Base-by-base conservation (phyloP, 1,140 invertebrate genomes). In the Leptonema lineaticorne region DNA sequence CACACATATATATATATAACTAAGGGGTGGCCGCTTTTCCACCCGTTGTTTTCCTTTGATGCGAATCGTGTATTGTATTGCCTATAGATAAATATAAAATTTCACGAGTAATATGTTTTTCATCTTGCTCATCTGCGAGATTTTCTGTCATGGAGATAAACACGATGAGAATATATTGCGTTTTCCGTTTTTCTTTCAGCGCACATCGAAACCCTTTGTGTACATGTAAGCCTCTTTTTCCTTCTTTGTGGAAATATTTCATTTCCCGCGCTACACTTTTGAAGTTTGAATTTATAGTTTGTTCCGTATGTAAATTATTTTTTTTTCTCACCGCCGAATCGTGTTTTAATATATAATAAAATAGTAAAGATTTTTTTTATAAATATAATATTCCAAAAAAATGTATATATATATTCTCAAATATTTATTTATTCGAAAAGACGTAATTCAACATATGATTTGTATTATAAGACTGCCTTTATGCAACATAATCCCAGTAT, bases 71-170 rank as follows among this genome's bases (percentile, higher is more conserved):
- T 22, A 45, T 45, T 62, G 59, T 62, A 33, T 45, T 62, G 59
- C 59, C 30, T 62, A 45, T 62, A 62, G 59, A 62, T 62, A 62
- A 62, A 62, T 62, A 62, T 62, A 45, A 62, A 62, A 62, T 62
- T 62, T 62, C 59, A 33, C 30, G 37, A 62, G 59, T 62, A 62
- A 62, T 62, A 37, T 62, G 59, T 62, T 62, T 62, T 62, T 62
- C 59, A 62, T 62, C 59, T 41, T 30, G 33, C 57, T 62, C 59
- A 62, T 62, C 59, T 62, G 37, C 30, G 59, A 37, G 59, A 45
- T 41, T 62, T 27, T 41, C 29, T 33, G 59, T 62, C 59, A 45
- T 33, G 57, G 57, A 59, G 57, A 59, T 59, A 59, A 59, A 59
- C 57, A 59, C 28, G 57, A 59, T 33, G 59, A 62, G 45, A 41